A percentile compares a stretch with the other conserved stretches of the same genome.
phyloP scores from a whole-genome alignment of 2,888 invertebrate species.

The Lasius fuliginosus region DNA sequence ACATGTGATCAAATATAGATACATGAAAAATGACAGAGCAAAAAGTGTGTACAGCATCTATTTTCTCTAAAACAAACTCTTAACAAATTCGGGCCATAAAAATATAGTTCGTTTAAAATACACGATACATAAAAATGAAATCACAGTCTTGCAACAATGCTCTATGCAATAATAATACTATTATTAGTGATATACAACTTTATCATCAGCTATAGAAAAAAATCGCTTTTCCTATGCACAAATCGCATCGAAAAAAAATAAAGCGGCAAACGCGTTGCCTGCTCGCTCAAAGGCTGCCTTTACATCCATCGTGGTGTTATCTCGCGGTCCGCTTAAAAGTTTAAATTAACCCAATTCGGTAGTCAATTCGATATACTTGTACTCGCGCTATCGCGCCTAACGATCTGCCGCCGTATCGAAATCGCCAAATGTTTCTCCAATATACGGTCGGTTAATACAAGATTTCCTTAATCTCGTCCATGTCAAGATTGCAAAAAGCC shows the following conservation, averaged over 20 bases:
- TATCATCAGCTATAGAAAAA: background rate
- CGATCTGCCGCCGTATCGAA: conserved; percentile 46
- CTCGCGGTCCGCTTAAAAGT: conserved; percentile 38
- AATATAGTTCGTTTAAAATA: background rate
- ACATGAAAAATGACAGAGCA: background rate
- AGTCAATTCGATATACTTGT: conserved; percentile 53
- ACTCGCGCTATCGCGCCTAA: conserved; percentile 40
- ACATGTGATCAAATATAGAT: background rate
- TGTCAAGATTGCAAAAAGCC: conserved; percentile 51
- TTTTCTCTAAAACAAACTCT: background rate
- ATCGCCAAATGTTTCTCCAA: conserved; percentile 50
- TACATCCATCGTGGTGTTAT: conserved; percentile 33
- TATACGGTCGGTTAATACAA: conserved; percentile 62
- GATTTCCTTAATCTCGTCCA: conserved; percentile 65
- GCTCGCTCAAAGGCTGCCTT: conserved; percentile 19
- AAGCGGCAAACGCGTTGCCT: background rate
- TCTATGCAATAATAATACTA: background rate
- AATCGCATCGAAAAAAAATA: background rate
- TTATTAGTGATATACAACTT: background rate
- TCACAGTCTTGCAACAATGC: background rate
- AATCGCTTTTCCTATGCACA: background rate
- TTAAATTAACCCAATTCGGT: conserved; percentile 59
- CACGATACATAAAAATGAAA: background rate
- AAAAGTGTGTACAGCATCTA: background rate
- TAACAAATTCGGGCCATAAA: background rate